Evolutionary conservation across 2,888 invertebrate genomes (phyloP), one percentile per base, ranked within the genome.

Genomic region (Rosalia funebris): DNA sequence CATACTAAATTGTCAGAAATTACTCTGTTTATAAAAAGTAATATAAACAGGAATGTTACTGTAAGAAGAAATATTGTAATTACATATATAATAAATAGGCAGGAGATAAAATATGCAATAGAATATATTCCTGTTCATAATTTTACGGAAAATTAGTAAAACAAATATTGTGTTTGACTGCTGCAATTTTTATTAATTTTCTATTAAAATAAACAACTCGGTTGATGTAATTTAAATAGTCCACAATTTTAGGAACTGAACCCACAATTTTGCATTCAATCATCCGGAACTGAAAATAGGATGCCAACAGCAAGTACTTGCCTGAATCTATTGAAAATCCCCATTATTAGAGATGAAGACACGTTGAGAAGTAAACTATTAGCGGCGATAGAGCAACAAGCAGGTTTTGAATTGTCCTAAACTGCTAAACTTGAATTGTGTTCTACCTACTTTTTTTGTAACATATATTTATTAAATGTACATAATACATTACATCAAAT

Each of bases 301-400:
- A 87, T 99, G 75, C 98, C 98, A 0, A 96, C 98, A 9, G 95
- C 98, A 5, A 96, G 96, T 81, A 99, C 99, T 2, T 99, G 98
- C 79, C 95, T 99, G 91, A 98, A 99, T 85, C 86, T 99, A 64
- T 85, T 99, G 62, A 98, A 98, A 83, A 85, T 99, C 71, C 98
- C 98, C 0, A 92, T 96, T 76, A 95, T 96, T 79, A 86, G 86
- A 64, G 90, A 91, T 46, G 90, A 92, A 71, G 87, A 88, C 56
- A 84, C 88, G 55, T 84, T 98, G 75, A 86, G 88, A 34, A 90
- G 91, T 71, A 96, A 96, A 80, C 84, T 98, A 57, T 82, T 95
- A 7, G 95, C 96, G 78, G 97, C 97, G 41, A 95, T 98, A 75
- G 94, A 96, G 82, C 91, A 97, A 63, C 95, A 94, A 71, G 92